Evolutionary conservation across 2,888 invertebrate species (phyloP), one percentile per base, ranked within the genome.

Genomic region (Drosophila putrida): DNA sequence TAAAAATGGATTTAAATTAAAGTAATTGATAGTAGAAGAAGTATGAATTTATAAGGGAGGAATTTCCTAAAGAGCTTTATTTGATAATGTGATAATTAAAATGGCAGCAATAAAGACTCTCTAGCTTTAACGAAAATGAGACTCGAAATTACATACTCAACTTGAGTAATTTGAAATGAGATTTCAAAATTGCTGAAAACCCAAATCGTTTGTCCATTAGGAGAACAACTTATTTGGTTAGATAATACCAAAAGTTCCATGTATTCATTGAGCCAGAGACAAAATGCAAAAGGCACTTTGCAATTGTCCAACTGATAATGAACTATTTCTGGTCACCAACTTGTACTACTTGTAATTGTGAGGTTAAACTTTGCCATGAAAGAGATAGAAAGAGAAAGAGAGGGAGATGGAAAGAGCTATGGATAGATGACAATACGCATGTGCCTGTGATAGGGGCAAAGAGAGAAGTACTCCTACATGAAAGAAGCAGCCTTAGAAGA

Each of bases 181-280:
- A 54, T 47, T 46, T 39, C 0, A n/a, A 54, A 28, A 46, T 54
- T 54, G 38, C 4, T 43, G 15, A 6, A 49, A 54, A 10, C 31
- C 4, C 36, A 55, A 50, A 49, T 62, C 59, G 39, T 43, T 57
- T 31, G 50, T 25, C 44, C 60, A 64, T 78, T 64, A 46, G 53
- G 43, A n/a, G 33, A 9, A 54, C 51, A 68, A 75, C 27, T 57
- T 75, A 13, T 36, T 39, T 33, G 60, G 35, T 28, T 41, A 61
- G 63, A 75, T 72, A 78, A 73, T 71, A 84, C 62, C 62, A 41
- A 73, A 85, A 76, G 68, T 76, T 88, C 57, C 50, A 63, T 61
- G 62, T 53, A 58, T 54, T 41, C 57, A 58, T 54, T 41, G 65
- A 68, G 76, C 36, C 53, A 58, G 62, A 54, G 49, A 68, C 44